phyloP scores from a whole-genome alignment of 1,140 invertebrate genomes.

The Brachionus calyciflorus region DNA sequence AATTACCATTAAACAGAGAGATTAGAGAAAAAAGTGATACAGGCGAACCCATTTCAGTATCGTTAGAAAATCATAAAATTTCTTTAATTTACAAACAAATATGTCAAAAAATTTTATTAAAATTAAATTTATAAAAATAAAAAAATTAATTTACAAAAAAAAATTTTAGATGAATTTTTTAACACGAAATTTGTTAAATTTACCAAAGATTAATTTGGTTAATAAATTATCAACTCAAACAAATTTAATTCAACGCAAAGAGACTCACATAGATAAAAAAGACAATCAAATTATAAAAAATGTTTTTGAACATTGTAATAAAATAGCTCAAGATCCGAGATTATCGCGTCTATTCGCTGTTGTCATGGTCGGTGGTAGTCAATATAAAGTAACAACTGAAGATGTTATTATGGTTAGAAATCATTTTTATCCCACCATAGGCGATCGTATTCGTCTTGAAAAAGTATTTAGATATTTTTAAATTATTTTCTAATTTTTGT shows the following conservation, averaged over 20 bases:
- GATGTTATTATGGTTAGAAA: constrained; percentile 80
- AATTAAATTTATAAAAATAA: constrained; percentile 24
- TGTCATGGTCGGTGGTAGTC: constrained; percentile 75
- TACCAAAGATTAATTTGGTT: neutral
- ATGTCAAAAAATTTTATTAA: constrained; percentile 37
- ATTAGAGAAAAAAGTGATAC: constrained; percentile 69
- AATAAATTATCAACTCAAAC: constrained; percentile 19
- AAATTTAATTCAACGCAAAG: neutral
- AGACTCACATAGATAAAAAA: constrained; percentile 26
- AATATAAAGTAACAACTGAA: constrained; percentile 80
- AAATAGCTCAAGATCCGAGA: constrained; percentile 41
- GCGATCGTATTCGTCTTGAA: constrained; percentile 77
- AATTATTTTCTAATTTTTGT: constrained; percentile 18
- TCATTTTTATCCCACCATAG: constrained; percentile 76
- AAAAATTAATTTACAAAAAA: neutral
- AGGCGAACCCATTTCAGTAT: constrained; percentile 71
- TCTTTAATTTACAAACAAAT: constrained; percentile 28
- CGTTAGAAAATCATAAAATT: constrained; percentile 61
- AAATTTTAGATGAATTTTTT: constrained; percentile 46
- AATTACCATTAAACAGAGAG: constrained; percentile 69
- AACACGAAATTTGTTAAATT: neutral
- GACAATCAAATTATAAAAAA: neutral
- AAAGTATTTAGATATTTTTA: constrained; percentile 66
- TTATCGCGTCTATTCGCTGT: constrained; percentile 74
- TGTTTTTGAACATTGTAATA: constrained; percentile 35